Conservation (phyloP, 1,140 invertebrate species). For the Oncopodura yosiiana region DNA sequence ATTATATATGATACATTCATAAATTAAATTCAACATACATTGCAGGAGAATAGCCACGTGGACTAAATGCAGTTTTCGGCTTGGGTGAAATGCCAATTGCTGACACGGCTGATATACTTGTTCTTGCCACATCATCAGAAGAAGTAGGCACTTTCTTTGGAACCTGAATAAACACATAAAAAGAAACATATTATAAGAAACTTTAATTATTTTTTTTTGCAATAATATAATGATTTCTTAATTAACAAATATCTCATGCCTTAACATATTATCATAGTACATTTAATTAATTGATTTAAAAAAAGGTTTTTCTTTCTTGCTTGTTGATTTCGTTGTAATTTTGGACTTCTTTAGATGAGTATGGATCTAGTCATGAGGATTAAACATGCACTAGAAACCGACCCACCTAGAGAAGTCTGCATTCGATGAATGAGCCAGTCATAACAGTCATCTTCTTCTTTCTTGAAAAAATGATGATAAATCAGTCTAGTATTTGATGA, state of each 20-base stretch:
- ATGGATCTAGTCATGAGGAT: slow-evolving; percentile 37
- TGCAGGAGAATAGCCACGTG: slow-evolving; percentile 31
- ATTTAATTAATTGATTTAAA: too few species aligned
- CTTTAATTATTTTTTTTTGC: too few species aligned
- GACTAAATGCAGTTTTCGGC: slow-evolving; percentile 29
- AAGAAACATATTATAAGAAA: too few species aligned
- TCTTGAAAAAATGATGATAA: too few species aligned
- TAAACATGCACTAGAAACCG: slow-evolving; percentile 36
- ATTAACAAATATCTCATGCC: background rate
- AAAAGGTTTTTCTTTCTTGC: background rate
- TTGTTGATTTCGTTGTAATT: slow-evolving; percentile 13
- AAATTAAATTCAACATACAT: slow-evolving; percentile 34
- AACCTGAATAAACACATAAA: too few species aligned
- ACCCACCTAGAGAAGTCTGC: slow-evolving; percentile 36
- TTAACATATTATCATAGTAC: background rate
- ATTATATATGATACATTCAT: too few species aligned
- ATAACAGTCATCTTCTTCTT: background rate
- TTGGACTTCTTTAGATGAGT: slow-evolving; percentile 37
- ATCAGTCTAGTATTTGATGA: slow-evolving; percentile 49
- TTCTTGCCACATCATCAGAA: too few species aligned
- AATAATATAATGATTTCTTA: too few species aligned
- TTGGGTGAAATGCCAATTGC: slow-evolving; percentile 5
- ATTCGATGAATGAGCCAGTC: slow-evolving; percentile 19
- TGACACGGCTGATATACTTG: background rate
- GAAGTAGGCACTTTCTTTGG: too few species aligned